Conservation (phyloP, 2,113 vertebrate species). For the Limanda limanda region DNA sequence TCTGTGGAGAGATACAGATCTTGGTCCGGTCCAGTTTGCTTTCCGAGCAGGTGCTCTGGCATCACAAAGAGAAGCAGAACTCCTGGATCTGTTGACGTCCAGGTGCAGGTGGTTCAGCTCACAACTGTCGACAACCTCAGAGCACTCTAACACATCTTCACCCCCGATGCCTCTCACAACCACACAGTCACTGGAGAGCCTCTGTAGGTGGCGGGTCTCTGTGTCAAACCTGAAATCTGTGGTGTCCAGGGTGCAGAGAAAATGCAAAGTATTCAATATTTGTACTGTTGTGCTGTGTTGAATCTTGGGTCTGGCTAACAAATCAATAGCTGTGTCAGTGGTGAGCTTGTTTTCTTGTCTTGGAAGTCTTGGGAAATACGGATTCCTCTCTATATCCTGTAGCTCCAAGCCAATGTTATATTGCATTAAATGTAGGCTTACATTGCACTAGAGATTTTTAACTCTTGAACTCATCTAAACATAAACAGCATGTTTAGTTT, state of each 20-base stretch:
- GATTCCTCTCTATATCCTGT: not conserved
- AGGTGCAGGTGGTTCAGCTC: not conserved
- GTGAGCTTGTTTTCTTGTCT: not conserved
- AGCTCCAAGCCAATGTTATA: not conserved
- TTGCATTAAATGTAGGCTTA: too few relatives aligned
- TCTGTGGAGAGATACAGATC: not conserved
- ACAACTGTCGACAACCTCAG: not conserved
- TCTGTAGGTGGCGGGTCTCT: too few relatives aligned
- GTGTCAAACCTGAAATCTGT: not conserved
- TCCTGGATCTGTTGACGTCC: not conserved
- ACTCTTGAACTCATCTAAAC: not conserved
- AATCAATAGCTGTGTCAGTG: slow-evolving; percentile 21
- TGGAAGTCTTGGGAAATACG: not conserved
- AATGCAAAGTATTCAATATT: not conserved
- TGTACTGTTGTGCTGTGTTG: slow-evolving; percentile 5
- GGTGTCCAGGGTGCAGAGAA: not conserved
- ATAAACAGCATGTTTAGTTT: not conserved
- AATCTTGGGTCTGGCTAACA: slow-evolving; percentile 15
- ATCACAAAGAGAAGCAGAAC: too few relatives aligned
- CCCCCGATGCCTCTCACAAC: too few relatives aligned
- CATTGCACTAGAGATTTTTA: too few relatives aligned
- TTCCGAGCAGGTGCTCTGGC: not conserved
- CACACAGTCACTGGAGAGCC: too few relatives aligned
- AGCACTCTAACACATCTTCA: too few relatives aligned
- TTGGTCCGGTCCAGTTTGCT: not conserved